Base-by-base conservation (phyloP, 2,888 invertebrate species). In the Argynnis bischoffii region DNA sequence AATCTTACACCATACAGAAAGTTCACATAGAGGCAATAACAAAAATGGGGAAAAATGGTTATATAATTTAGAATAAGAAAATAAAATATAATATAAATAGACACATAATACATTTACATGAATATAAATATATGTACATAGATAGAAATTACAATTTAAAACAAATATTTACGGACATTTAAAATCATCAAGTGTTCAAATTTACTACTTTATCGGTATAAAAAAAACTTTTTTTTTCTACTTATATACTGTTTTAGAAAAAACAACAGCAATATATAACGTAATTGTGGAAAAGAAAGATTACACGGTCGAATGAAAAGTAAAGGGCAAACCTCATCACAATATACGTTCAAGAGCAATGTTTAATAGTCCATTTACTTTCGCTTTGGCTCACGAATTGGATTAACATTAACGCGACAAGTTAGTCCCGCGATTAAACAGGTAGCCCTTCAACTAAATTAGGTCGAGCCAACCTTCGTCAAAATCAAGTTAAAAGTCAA, bases 401-500 rank as follows among this genome's bases (percentile, higher is more conserved):
- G 71, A 69, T 72, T 69, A 71, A 72, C 71, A 65, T 67, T 69
- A 72, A 66, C 65, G 63, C 65, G 71, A 72, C 69, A 69, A 72
- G 69, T 72, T 72, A 72, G 71, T 67, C 71, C 69, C 31, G 60
- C 69, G 69, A 72, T 72, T 72, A 72, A 72, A 66, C 67, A 72
- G 71, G 71, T 69, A 69, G 63, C 67, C 69, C 72, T 73, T 72
- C 64, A 53, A 68, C 69, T 70, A 69, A 72, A 74, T 72, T 73
- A 72, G 72, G 73, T 71, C 67, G 72, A 64, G 63, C 64, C 64
- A 69, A 74, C 74, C 74, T 73, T 68, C 69, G 69, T 74, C 74
- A 74, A 73, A 72, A 67, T 71, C 72, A 69, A 71, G 69, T 74
- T 72, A 69, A 67, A 66, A 74, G 72, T 72, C 72, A 74, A 74